Percentiles rank a stretch among this genome's conserved stretches.
Conservation (phyloP, 2,113 vertebrate species). For the Crotalus viridis region DNA sequence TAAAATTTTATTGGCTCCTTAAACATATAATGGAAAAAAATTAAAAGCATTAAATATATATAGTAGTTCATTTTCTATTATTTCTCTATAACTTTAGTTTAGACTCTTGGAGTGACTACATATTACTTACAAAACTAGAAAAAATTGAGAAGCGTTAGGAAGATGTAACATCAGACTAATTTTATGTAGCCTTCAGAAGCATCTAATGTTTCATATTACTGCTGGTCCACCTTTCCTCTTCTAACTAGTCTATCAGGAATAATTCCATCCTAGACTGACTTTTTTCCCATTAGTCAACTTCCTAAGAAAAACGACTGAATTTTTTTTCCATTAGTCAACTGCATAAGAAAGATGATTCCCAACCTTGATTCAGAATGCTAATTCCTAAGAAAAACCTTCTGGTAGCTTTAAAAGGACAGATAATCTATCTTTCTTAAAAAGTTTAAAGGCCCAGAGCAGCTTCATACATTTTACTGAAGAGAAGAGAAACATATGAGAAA, state of each 20-base stretch:
- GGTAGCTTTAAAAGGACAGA: not conserved
- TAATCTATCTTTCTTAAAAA: not conserved
- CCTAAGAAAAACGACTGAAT: not conserved
- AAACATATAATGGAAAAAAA: not conserved
- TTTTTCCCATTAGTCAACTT: not conserved
- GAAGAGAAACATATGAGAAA: not conserved
- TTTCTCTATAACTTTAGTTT: not conserved
- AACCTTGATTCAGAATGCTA: not conserved
- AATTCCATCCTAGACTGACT: not conserved
- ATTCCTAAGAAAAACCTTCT: not conserved
- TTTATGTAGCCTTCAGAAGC: not conserved
- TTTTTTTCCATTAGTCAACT: not conserved
- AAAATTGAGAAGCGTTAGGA: not conserved
- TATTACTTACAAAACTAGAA: not conserved
- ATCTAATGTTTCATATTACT: not conserved
- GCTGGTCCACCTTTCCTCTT: not conserved
- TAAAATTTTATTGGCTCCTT: too few species aligned
- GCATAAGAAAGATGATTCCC: not conserved
- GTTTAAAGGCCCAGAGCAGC: not conserved
- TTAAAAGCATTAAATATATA: not conserved
- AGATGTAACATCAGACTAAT: not conserved
- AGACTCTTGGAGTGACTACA: not conserved
- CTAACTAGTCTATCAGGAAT: not conserved
- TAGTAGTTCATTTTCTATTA: not conserved
- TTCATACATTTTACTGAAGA: not conserved